Percentiles rank a stretch among this genome's conserved stretches.
Evolutionary conservation across 2,888 invertebrate species (phyloP).

Genomic region (Cyclophora albipunctata): DNA sequence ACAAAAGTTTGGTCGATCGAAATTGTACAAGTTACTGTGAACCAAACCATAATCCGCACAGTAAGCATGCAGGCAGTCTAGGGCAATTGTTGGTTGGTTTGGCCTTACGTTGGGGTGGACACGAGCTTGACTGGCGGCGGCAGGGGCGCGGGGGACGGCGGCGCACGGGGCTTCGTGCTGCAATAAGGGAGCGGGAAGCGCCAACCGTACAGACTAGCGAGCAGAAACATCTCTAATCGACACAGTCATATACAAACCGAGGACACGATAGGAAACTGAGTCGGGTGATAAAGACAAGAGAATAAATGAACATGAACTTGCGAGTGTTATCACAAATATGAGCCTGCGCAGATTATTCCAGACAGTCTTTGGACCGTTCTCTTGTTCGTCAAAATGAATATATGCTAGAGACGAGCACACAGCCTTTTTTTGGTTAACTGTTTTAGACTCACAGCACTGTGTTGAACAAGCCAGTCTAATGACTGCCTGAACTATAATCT

Average conservation of each 20-base stretch:
- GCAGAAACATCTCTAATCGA: constrained; percentile 76
- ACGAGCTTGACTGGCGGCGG: constrained; percentile 86
- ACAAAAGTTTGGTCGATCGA: no score
- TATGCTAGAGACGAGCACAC: no score
- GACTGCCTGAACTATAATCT: no score
- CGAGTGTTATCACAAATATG: constrained; percentile 8
- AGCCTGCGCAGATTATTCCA: no score
- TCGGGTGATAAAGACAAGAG: constrained; percentile 25
- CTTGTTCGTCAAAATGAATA: no score
- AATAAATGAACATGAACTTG: constrained; percentile 19
- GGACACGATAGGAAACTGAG: constrained; percentile 23
- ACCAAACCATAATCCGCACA: constrained; percentile 54
- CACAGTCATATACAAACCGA: constrained; percentile 35
- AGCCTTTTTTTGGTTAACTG: no score
- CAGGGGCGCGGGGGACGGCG: constrained; percentile 86
- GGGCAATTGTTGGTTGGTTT: constrained; percentile 35
- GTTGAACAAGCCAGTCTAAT: no score
- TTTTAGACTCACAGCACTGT: no score
- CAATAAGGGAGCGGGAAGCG: constrained; percentile 97
- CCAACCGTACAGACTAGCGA: constrained; percentile 94
- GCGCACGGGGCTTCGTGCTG: constrained; percentile 89
- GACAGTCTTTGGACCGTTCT: no score
- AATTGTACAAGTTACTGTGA: constrained; percentile 21
- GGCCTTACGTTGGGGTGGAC: constrained; percentile 81
- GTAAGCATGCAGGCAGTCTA: constrained; percentile 67